phyloP scores from a whole-genome alignment of 2,888 invertebrate genomes.

The Linhomoeus sp. region DNA sequence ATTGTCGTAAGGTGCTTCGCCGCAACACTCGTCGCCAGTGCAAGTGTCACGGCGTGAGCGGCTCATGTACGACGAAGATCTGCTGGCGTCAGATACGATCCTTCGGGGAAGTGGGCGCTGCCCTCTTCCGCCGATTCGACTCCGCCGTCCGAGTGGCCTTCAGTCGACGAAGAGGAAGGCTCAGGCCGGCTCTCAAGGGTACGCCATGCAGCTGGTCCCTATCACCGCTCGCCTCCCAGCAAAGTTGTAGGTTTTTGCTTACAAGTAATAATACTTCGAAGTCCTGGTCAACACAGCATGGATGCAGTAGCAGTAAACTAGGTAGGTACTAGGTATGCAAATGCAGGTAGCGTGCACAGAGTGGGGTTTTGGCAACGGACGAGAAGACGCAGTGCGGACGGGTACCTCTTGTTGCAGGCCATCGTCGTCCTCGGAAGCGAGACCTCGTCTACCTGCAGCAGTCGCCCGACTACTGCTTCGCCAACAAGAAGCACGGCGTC shows the following conservation, averaged over 20 bases:
- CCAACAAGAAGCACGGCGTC: slow-evolving; percentile 37
- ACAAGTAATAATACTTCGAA: too few species aligned
- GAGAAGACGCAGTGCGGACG: too few species aligned
- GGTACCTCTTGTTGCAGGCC: too few species aligned
- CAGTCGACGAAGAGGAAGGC: slow-evolving; percentile 15
- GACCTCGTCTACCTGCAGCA: slow-evolving; percentile 72
- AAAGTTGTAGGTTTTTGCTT: slow-evolving; percentile 5
- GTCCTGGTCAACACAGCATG: too few species aligned
- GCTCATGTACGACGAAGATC: slow-evolving; percentile 67
- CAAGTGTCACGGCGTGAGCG: slow-evolving; percentile 83
- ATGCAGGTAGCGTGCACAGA: too few species aligned
- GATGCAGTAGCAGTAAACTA: too few species aligned
- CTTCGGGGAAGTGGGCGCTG: slow-evolving; percentile 54
- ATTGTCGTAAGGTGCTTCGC: slow-evolving; percentile 28
- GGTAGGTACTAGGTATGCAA: too few species aligned
- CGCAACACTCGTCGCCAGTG: slow-evolving; percentile 64
- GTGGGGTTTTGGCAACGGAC: too few species aligned
- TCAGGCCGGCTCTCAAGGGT: slow-evolving; percentile 17
- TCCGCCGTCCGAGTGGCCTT: slow-evolving; percentile 60
- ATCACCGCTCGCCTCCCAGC: too few species aligned
- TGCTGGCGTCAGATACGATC: slow-evolving; percentile 68
- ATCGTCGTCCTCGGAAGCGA: slow-evolving; percentile 50
- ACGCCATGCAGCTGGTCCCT: too few species aligned
- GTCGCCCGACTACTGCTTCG: slow-evolving; percentile 52
- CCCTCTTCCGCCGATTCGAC: slow-evolving; percentile 57